Percentiles rank a stretch among this genome's conserved stretches.
Evolutionary conservation across 1,140 invertebrate species (phyloP).

Genomic region (Anastrepha obliqua): DNA sequence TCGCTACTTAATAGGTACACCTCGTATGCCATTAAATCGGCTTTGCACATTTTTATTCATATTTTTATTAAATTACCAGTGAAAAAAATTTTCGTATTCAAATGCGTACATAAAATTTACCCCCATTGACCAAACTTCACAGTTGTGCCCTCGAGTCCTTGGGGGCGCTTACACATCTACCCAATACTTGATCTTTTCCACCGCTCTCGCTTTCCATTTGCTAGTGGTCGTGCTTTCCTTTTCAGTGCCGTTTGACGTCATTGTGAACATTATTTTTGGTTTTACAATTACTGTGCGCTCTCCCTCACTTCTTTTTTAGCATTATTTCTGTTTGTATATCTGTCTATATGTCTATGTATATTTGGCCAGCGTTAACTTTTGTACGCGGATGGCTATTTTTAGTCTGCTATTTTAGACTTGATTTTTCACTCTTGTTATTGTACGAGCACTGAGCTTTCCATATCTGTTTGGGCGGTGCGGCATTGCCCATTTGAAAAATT

Average conservation of each 20-base stretch:
- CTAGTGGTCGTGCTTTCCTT: neutral
- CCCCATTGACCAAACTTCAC: neutral
- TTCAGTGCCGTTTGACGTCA: constrained; percentile 12
- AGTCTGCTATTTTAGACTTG: neutral
- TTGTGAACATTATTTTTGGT: neutral
- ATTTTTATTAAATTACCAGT: too few relatives aligned
- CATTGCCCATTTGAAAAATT: constrained; percentile 21
- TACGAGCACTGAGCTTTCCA: neutral
- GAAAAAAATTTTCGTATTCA: too few relatives aligned
- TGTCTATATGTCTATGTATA: neutral
- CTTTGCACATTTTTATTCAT: too few relatives aligned
- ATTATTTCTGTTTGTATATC: neutral
- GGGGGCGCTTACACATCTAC: too few relatives aligned
- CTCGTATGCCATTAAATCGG: too few relatives aligned
- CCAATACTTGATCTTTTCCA: too few relatives aligned
- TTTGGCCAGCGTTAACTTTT: neutral
- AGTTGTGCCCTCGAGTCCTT: neutral
- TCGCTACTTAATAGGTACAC: too few relatives aligned
- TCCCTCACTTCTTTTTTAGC: neutral
- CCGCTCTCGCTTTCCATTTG: too few relatives aligned
- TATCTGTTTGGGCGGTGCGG: neutral
- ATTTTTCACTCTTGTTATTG: neutral
- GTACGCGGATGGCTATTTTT: neutral
- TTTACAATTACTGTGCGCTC: neutral
- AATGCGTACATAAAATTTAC: too few relatives aligned